Evolutionary conservation across 2,888 invertebrate genomes (phyloP).

Genomic region (Drosophila quinaria): DNA sequence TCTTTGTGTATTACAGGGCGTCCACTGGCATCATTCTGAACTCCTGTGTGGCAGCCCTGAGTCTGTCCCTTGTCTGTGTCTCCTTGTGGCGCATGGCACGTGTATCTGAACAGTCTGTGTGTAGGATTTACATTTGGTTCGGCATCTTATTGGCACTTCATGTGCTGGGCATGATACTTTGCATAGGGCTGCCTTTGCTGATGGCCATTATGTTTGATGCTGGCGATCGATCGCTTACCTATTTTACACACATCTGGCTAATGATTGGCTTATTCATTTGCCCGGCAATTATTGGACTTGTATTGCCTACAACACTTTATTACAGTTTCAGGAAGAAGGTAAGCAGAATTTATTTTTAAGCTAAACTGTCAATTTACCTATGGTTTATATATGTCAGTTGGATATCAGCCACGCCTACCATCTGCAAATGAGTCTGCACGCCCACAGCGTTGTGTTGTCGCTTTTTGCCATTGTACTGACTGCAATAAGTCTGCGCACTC

Average conservation of each 20-base stretch:
- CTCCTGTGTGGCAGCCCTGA: slow-evolving; percentile 80
- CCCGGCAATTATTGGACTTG: slow-evolving; percentile 82
- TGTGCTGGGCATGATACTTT: slow-evolving; percentile 76
- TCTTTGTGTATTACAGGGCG: slow-evolving; percentile 89
- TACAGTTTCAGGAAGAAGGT: slow-evolving; percentile 78
- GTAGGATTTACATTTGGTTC: slow-evolving; percentile 68
- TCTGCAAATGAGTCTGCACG: slow-evolving; percentile 83
- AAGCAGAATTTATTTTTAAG: slow-evolving; percentile 18
- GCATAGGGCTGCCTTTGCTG: slow-evolving; percentile 78
- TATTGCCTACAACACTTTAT: slow-evolving; percentile 76
- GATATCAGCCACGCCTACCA: slow-evolving; percentile 74
- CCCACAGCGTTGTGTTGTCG: slow-evolving; percentile 80
- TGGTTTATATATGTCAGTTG: slow-evolving; percentile 53
- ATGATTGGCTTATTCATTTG: slow-evolving; percentile 84
- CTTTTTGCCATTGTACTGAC: slow-evolving; percentile 74
- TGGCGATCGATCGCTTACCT: slow-evolving; percentile 86
- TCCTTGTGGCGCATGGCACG: slow-evolving; percentile 78
- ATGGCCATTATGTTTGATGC: slow-evolving; percentile 85
- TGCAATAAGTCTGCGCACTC: slow-evolving; percentile 74
- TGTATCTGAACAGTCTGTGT: slow-evolving; percentile 66
- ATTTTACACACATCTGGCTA: slow-evolving; percentile 87
- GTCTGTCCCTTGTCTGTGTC: slow-evolving; percentile 78
- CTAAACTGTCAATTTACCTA: neutral
- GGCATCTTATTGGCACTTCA: slow-evolving; percentile 75
- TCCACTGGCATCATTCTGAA: slow-evolving; percentile 84